Conservation (phyloP, 2,888 invertebrate species). For the Polymixis flavicincta region DNA sequence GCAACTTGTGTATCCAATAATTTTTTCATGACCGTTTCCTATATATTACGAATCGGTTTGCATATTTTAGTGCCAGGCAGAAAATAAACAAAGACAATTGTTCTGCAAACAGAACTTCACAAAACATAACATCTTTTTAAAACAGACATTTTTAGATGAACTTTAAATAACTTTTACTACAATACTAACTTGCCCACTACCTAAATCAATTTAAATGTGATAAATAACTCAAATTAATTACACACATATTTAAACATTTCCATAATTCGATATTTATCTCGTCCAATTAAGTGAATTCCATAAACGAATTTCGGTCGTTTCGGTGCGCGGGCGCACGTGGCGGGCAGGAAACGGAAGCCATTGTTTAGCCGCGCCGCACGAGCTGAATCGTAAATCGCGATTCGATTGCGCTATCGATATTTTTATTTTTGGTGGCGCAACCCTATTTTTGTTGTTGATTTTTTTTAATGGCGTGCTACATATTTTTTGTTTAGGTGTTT, state of each 20-base stretch:
- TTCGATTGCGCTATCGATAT: conserved; percentile 72
- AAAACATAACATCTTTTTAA: conserved; percentile 1
- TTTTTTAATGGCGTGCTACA: conserved; percentile 16
- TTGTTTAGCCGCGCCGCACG: conserved; percentile 78
- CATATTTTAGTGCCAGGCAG: conserved; percentile 13
- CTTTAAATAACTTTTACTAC: not conserved
- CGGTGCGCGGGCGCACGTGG: conserved; percentile 78
- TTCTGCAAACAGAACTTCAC: conserved; percentile 15
- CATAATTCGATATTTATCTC: conserved; percentile 57
- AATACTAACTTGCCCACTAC: not conserved
- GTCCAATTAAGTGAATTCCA: conserved; percentile 58
- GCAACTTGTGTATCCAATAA: conserved; percentile 32
- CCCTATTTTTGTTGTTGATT: conserved; percentile 43
- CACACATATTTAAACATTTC: conserved; percentile 20
- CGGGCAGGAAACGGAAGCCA: conserved; percentile 86
- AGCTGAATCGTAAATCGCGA: conserved; percentile 81
- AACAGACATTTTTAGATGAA: not conserved
- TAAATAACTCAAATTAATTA: conserved; percentile 42
- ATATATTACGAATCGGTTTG: not conserved
- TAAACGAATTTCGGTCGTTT: conserved; percentile 58
- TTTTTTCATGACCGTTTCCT: conserved; percentile 22
- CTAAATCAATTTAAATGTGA: conserved; percentile 34
- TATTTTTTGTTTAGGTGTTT: conserved; percentile 35
- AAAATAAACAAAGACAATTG: conserved; percentile 32
- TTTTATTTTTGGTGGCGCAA: conserved; percentile 57